Evolutionary conservation across 2,888 invertebrate genomes (phyloP).

Genomic region (Euphydryas editha): DNA sequence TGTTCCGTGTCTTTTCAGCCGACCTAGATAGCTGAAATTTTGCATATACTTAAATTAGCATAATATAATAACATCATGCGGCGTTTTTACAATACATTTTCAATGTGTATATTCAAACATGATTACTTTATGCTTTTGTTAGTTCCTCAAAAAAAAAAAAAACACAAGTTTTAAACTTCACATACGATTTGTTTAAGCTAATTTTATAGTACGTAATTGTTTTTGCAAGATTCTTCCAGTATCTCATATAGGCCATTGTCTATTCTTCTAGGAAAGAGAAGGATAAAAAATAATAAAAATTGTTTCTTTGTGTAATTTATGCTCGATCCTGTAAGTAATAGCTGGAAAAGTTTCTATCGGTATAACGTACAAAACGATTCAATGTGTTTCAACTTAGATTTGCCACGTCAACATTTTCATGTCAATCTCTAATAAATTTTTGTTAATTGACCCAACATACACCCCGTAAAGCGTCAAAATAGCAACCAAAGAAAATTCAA

Average conservation of each 20-base stretch:
- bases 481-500: conserved; percentile 64
- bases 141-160: too few relatives aligned
- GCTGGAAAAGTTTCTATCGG: conserved; percentile 4
- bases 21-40: conserved; percentile 40
- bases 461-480: conserved; percentile 51
- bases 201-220: too few relatives aligned
- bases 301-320: background rate
- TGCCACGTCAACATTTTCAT: conserved; percentile 50
- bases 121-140: too few relatives aligned
- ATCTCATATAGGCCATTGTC: too few relatives aligned
- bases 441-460: conserved; percentile 64
- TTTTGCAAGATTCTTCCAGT: too few relatives aligned
- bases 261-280: too few relatives aligned
- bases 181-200: too few relatives aligned
- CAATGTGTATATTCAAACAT: background rate
- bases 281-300: too few relatives aligned
- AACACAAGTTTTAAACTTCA: too few relatives aligned
- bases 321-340: background rate
- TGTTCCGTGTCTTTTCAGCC: conserved; percentile 31
- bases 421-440: conserved; percentile 62
- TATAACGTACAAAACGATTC: conserved; percentile 22
- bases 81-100: conserved; percentile 15
- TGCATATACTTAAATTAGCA: conserved; percentile 36
- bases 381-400: conserved; percentile 10
- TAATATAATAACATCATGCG: conserved; percentile 35